These are phyloP conservation scores for Pseudopodoces humilis DNA, from an alignment of 2,113 vertebrate genomes.

Conservation along the genomic window DNA sequence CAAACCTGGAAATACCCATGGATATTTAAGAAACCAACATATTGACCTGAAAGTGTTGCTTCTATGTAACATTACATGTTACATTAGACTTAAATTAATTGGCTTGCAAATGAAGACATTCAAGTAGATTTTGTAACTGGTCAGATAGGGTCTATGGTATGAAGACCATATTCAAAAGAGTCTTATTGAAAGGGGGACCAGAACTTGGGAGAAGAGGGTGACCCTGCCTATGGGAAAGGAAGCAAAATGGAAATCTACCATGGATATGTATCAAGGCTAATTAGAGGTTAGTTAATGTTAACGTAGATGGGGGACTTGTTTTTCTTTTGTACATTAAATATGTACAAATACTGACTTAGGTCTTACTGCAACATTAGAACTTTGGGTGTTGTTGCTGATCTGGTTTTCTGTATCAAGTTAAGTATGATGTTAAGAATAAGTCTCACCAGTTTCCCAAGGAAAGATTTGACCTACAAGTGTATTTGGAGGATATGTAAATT, in stretches of 20 bases:
- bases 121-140: neutral
- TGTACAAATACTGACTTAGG: neutral
- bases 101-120: neutral
- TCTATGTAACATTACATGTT: neutral
- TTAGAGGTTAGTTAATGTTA: neutral
- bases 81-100: neutral
- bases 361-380: accelerated
- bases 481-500: neutral
- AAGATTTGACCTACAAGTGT: neutral
- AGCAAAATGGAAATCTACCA: neutral
- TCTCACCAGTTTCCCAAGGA: neutral
- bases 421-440: neutral
- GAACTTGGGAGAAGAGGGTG: neutral
- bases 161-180: neutral
- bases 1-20: neutral
- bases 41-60: neutral
- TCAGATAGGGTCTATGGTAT: neutral
- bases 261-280: neutral
- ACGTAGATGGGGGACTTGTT: neutral
- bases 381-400: neutral
- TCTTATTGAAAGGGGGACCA: neutral
- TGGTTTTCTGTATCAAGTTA: neutral
- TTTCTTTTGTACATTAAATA: neutral
- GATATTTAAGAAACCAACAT: neutral
- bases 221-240: neutral